Evolutionary conservation across 2,113 vertebrate genomes (phyloP), one percentile per base, ranked within the genome.

Genomic region (Caranx melampygus): DNA sequence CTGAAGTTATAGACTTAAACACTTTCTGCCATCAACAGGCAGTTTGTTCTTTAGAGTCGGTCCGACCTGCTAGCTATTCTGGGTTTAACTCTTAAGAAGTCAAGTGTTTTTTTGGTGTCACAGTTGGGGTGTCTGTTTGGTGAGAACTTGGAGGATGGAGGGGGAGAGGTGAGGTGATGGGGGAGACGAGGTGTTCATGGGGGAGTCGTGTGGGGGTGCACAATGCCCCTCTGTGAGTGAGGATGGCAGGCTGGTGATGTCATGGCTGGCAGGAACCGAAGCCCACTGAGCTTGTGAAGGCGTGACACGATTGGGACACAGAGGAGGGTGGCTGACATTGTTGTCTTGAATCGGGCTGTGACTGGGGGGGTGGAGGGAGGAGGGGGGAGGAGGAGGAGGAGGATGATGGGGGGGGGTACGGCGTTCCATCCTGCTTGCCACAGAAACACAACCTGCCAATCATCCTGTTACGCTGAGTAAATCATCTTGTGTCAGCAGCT

Each of bases 241-340:
- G 78, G 77, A 58, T 65, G 81, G 80, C 59, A 59, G 84, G 42
- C 42, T 18, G 82, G 62, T 91, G 90, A 92, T 87, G 89, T 93
- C 86, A 92, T 86, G 75, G 75, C 70, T 91, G 88, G 87, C 87
- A 58, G 82, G 55, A 67, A 49, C 73, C 15, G 14, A 47, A 61
- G 60, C 68, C 72, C 66, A 44, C 89, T 64, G 77, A 76, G 84
- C 61, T 61, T 79, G 73, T 77, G 49, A 87, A 87, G 82, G 79
- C 60, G 14, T 82, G 84, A 88, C 87, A 73, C 86, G 75, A 81
- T 63, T 37, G 58, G 70, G 87, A 81, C 79, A 79, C 79, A 81
- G 72, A 81, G 55, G 69, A 87, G 66, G 37, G 76, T 74, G 60
- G 35, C 59, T 35, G 73, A 67, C 80, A 65, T 90, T 91, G 85